Percentiles rank a stretch among this genome's conserved stretches.
These are phyloP conservation scores for Pogonophryne albipinna DNA, from an alignment of 2,797 vertebrate genomes.

Conservation along the genomic window DNA sequence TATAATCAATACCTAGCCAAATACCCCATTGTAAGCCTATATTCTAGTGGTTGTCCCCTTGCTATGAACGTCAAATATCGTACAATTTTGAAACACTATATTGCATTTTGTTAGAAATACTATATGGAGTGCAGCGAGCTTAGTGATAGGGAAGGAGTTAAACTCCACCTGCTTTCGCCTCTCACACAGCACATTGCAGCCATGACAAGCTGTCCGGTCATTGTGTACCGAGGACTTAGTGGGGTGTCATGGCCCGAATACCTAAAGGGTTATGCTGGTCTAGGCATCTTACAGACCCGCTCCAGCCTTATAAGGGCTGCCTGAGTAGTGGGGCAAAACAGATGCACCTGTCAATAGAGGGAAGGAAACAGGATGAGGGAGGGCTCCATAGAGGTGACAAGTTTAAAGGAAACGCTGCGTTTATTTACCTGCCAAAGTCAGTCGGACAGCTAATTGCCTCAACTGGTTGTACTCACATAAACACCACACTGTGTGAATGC, in stretches of 20 bases:
- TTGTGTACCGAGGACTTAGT: slow-evolving; percentile 78
- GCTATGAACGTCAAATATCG: background rate
- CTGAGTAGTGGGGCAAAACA: slow-evolving; percentile 71
- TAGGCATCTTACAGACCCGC: slow-evolving; percentile 78
- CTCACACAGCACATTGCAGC: slow-evolving; percentile 78
- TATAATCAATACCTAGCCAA: slow-evolving; percentile 18
- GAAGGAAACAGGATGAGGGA: slow-evolving; percentile 75
- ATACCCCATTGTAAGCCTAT: slow-evolving; percentile 2
- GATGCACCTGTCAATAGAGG: slow-evolving; percentile 86
- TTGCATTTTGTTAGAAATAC: slow-evolving; percentile 24
- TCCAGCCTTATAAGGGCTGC: slow-evolving; percentile 81
- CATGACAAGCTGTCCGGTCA: slow-evolving; percentile 77
- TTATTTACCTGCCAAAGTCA: slow-evolving; percentile 76
- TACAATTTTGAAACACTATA: background rate
- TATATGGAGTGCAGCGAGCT: slow-evolving; percentile 18
- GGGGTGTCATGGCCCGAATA: slow-evolving; percentile 80
- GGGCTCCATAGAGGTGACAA: slow-evolving; percentile 47
- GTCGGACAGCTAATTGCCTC: slow-evolving; percentile 53
- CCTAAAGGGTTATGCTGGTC: slow-evolving; percentile 79
- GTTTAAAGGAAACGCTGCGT: slow-evolving; percentile 73
- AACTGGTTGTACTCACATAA: slow-evolving; percentile 32
- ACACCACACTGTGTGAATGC: slow-evolving; percentile 31
- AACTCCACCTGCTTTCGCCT: slow-evolving; percentile 79
- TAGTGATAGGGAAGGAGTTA: slow-evolving; percentile 68
- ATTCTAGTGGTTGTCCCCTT: background rate